Base-by-base conservation (phyloP, 2,888 invertebrate genomes). In the Cerastoderma edule region DNA sequence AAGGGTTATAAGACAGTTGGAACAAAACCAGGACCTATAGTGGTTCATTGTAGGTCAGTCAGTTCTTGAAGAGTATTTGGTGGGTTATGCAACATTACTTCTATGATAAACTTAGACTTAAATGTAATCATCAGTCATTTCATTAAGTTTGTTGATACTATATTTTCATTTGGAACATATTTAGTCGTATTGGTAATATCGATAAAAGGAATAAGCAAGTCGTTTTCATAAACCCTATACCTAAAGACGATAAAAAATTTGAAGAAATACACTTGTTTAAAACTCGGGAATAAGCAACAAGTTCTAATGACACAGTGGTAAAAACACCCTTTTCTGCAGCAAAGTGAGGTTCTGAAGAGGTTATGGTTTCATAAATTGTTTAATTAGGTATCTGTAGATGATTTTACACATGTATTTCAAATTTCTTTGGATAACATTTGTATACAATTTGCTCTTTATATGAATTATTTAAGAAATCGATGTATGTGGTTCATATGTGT, bases 1-100 rank as follows among this genome's bases (percentile, higher is more conserved):
- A 46, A 10, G 27, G 64, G 44, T 44, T n/a, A 44, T 39, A 44
- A 27, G 6, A 4, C 22, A 1, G 5, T 16, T 19, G 28, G 8
- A 24, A 0, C 6, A 6, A 0, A 39, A 4, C 2, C n/a, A 5
- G 44, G 24, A 27, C 64, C 64, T 5, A 44, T 64, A 19, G 44
- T 64, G 4, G 64, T 64, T 16, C 64, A 64, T 24, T 64, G 64
- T 27, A 64, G 64, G 64, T 64, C 6, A 22, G 44, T 13, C n/a
- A n/a, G n/a, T n/a, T n/a, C n/a, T n/a, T n/a, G n/a, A n/a, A n/a
- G n/a, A n/a, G n/a, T n/a, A n/a, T n/a, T n/a, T n/a, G n/a, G n/a
- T n/a, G n/a, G n/a, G n/a, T n/a, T n/a, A n/a, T n/a, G n/a, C n/a
- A n/a, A n/a, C n/a, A n/a, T n/a, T n/a, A n/a, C n/a, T n/a, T n/a